Percentiles rank a stretch among this genome's conserved stretches.
These are phyloP conservation scores for Galerucella pusilla DNA, from an alignment of 2,888 invertebrate genomes.

Conservation along the genomic window DNA sequence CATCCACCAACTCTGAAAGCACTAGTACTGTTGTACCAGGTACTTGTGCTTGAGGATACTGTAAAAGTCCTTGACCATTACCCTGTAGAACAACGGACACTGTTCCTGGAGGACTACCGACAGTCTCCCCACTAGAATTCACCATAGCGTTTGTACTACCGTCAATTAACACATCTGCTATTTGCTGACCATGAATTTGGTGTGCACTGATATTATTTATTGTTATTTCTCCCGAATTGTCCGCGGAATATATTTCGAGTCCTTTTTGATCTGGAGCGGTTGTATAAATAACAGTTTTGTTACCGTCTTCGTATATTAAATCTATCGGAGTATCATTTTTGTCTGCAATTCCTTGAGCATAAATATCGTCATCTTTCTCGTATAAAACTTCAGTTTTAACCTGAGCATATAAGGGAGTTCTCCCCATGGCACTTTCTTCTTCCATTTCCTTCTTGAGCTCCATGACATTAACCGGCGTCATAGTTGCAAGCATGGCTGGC, in stretches of 20 bases:
- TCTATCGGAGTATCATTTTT: conserved; percentile 82
- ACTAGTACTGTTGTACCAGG: conserved; percentile 76
- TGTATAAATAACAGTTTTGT: conserved; percentile 86
- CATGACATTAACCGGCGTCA: conserved; percentile 88
- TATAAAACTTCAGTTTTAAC: conserved; percentile 68
- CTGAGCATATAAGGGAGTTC: conserved; percentile 70
- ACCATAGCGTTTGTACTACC: conserved; percentile 68
- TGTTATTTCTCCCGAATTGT: conserved; percentile 65
- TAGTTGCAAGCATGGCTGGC: conserved; percentile 84
- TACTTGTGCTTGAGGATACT: conserved; percentile 68
- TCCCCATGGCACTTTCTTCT: conserved; percentile 72
- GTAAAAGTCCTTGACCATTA: conserved; percentile 67
- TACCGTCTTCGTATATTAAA: conserved; percentile 85
- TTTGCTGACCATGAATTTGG: conserved; percentile 64
- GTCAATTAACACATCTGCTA: conserved; percentile 69
- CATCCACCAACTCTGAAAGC: conserved; percentile 76
- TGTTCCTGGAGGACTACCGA: conserved; percentile 62
- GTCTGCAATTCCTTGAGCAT: conserved; percentile 66
- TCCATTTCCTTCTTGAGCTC: conserved; percentile 77
- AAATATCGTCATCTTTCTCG: conserved; percentile 65
- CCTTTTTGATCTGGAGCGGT: conserved; percentile 83
- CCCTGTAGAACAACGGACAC: conserved; percentile 67
- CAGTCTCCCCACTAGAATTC: conserved; percentile 66
- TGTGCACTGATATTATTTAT: conserved; percentile 64
- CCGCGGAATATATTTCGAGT: conserved; percentile 81